A percentile compares a stretch with the other conserved stretches of the same genome.
Conservation (phyloP, 2,797 vertebrate species). For the Poecilia picta region DNA sequence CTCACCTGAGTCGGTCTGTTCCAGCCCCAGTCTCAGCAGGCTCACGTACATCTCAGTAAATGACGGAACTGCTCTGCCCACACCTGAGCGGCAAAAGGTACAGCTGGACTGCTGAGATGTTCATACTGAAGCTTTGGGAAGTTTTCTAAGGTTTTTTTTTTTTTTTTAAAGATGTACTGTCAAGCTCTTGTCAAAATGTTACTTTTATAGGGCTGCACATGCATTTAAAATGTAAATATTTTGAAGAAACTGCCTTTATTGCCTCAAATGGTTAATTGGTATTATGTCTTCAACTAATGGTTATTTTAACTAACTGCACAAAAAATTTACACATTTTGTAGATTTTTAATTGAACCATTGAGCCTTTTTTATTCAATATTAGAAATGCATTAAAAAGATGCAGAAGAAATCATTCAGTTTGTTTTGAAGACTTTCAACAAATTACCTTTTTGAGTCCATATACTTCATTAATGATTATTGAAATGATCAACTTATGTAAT, state of each 20-base stretch:
- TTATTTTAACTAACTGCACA: background rate
- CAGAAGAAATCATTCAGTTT: background rate
- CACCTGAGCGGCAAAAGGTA: constrained; percentile 80
- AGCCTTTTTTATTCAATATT: background rate
- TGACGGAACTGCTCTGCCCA: constrained; percentile 74
- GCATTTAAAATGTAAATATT: background rate
- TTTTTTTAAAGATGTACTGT: background rate
- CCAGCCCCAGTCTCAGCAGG: constrained; percentile 85
- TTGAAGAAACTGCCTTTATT: background rate
- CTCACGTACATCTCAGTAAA: constrained; percentile 90
- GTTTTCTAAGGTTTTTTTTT: background rate
- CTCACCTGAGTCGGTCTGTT: constrained; percentile 78
- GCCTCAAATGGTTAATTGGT: background rate
- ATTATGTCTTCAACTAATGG: background rate
- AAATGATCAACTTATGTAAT: background rate
- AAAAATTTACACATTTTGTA: no score
- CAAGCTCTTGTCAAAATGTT: background rate
- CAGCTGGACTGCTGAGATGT: background rate
- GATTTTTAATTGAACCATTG: background rate
- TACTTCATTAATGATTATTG: background rate
- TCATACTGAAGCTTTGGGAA: background rate
- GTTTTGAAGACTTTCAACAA: background rate
- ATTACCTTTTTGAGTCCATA: background rate
- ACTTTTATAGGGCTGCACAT: background rate
- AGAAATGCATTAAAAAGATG: background rate